phyloP scores from a whole-genome alignment of 2,797 vertebrate species.

The Myotis findleyi region DNA sequence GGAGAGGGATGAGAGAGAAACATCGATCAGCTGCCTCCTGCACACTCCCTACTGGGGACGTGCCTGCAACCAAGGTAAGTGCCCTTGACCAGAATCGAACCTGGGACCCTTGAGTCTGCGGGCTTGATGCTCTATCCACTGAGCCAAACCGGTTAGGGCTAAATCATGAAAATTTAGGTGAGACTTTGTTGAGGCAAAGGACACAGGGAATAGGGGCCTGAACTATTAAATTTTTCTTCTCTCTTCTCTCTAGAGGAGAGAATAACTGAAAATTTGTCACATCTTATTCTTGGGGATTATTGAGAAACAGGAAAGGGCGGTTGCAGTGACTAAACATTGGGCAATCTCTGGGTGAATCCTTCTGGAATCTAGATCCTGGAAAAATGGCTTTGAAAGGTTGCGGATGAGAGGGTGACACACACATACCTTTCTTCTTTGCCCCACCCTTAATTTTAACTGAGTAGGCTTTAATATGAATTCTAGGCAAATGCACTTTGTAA shows the following conservation, averaged over 20 bases:
- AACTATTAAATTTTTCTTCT: neutral
- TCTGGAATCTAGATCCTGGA: neutral
- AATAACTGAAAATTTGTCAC: neutral
- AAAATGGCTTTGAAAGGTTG: neutral
- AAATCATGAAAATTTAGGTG: neutral
- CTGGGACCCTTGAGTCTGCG: too few species aligned
- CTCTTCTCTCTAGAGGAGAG: neutral
- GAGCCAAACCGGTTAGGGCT: neutral
- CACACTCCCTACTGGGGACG: too few species aligned
- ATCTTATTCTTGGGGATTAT: neutral
- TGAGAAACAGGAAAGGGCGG: neutral
- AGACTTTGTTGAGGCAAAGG: neutral
- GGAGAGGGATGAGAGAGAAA: too few species aligned
- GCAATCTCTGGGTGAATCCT: neutral
- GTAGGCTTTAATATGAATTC: neutral
- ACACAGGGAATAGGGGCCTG: neutral
- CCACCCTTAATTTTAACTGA: neutral
- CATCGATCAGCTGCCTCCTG: too few species aligned
- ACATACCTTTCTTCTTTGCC: neutral
- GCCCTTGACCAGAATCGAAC: too few species aligned
- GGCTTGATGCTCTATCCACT: too few species aligned
- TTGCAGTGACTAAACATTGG: neutral
- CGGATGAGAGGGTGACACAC: neutral
- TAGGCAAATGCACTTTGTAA: neutral
- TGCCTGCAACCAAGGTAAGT: too few species aligned